Evolutionary conservation across 2,113 vertebrate species (phyloP).

Genomic region (Lota lota): DNA sequence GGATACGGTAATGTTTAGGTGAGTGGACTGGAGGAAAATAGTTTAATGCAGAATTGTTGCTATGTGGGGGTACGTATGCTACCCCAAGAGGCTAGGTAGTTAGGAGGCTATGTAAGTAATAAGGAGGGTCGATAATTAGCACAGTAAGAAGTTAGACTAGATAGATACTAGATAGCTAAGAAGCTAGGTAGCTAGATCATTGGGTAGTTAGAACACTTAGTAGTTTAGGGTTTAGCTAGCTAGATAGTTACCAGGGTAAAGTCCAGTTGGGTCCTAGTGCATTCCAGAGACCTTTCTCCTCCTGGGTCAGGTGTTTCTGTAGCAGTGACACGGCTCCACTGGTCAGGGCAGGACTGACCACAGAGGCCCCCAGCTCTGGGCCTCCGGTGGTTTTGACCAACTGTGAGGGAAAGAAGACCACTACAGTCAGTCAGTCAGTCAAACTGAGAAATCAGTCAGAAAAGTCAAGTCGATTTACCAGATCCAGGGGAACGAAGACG

Average conservation of each 20-base stretch:
- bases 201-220: no score
- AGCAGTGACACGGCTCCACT: conserved; percentile 77
- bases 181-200: no score
- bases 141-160: no score
- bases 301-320: conserved; percentile 63
- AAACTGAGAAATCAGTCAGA: neutral
- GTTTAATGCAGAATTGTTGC: no score
- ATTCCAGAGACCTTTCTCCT: conserved; percentile 76
- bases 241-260: conserved; percentile 46
- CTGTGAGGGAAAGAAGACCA: conserved; percentile 49
- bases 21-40: no score
- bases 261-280: conserved; percentile 83
- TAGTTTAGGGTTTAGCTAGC: no score
- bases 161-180: no score
- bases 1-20: no score
- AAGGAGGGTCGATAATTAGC: no score
- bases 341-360: conserved; percentile 78
- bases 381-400: conserved; percentile 80
- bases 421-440: conserved; percentile 1
- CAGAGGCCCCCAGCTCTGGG: conserved; percentile 60
- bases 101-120: no score
- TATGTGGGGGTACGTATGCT: no score
- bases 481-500: conserved; percentile 77
- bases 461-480: conserved; percentile 57
- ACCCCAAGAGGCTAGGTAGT: no score